Evolutionary conservation across 2,797 vertebrate species (phyloP).

Genomic region (Serranus cabrilla): DNA sequence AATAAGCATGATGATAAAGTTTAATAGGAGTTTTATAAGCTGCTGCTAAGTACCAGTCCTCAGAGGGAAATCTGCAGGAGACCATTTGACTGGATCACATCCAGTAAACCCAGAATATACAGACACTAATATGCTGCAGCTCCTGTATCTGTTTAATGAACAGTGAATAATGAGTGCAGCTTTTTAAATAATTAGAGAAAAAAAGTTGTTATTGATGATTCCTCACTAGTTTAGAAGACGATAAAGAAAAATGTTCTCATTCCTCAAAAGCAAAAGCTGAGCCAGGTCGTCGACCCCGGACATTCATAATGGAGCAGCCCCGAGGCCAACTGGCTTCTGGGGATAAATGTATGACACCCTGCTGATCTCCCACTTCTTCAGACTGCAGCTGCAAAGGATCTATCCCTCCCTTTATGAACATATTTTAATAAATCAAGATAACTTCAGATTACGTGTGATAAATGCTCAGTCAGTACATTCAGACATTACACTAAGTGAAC

Average conservation of each 20-base stretch:
- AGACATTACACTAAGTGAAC: slow-evolving; percentile 60
- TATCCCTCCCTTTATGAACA: not conserved
- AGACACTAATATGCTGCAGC: not conserved
- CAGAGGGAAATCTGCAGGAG: slow-evolving; percentile 6
- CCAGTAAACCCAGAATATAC: not conserved
- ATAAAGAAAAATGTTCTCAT: not conserved
- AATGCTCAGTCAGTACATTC: slow-evolving; percentile 48
- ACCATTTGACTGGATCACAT: not conserved
- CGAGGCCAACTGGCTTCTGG: slow-evolving; percentile 4
- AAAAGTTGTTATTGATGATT: no score
- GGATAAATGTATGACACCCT: slow-evolving; percentile 21
- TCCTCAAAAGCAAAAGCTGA: slow-evolving; percentile 7
- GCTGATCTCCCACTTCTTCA: slow-evolving; percentile 1
- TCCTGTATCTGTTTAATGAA: not conserved
- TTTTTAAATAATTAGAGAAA: not conserved
- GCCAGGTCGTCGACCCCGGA: not conserved
- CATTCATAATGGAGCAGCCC: not conserved
- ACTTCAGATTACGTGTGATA: slow-evolving; percentile 44
- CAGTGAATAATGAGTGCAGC: not conserved
- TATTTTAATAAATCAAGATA: slow-evolving; percentile 41
- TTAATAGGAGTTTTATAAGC: slow-evolving; percentile 10
- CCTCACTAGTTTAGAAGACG: not conserved
- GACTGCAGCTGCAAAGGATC: slow-evolving; percentile 10
- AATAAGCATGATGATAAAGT: not conserved
- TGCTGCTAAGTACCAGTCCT: not conserved